Evolutionary conservation across 2,797 vertebrate genomes (phyloP).

Genomic region (Gymnocypris eckloni): DNA sequence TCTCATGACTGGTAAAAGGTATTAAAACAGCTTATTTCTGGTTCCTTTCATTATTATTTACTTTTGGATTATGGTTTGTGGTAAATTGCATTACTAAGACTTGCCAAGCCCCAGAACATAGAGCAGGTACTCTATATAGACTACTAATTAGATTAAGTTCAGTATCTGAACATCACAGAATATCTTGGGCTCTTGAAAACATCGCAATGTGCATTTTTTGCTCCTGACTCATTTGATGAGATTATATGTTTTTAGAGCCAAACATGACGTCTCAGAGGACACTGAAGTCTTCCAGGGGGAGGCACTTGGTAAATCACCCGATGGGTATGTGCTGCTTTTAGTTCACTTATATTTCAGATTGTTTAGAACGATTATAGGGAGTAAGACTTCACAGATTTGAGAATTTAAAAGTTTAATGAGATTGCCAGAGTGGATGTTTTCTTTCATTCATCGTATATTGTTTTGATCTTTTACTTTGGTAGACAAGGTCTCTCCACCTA

Average conservation of each 20-base stretch:
- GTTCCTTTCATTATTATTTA: background rate
- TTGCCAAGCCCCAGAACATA: background rate
- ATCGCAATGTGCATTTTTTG: background rate
- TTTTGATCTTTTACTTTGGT: slow-evolving; percentile 59
- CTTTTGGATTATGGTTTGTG: background rate
- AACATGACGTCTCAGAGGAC: slow-evolving; percentile 89
- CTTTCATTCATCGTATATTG: slow-evolving; percentile 14
- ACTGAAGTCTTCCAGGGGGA: slow-evolving; percentile 95
- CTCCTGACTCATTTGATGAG: background rate
- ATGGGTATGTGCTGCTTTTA: slow-evolving; percentile 82
- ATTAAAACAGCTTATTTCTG: slow-evolving; percentile 43
- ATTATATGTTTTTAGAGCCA: slow-evolving; percentile 78
- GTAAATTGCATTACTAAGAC: background rate
- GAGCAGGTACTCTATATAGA: background rate
- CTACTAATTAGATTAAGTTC: background rate
- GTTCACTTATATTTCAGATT: background rate
- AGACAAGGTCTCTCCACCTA: slow-evolving; percentile 96
- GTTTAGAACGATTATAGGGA: background rate
- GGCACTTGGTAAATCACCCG: slow-evolving; percentile 92
- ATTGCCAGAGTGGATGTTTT: background rate
- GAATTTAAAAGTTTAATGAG: background rate
- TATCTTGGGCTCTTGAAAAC: background rate
- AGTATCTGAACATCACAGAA: background rate
- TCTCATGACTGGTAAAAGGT: slow-evolving; percentile 99
- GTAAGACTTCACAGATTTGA: background rate